Base-by-base conservation (phyloP, 2,888 invertebrate species). In the Coremacera marginata region DNA sequence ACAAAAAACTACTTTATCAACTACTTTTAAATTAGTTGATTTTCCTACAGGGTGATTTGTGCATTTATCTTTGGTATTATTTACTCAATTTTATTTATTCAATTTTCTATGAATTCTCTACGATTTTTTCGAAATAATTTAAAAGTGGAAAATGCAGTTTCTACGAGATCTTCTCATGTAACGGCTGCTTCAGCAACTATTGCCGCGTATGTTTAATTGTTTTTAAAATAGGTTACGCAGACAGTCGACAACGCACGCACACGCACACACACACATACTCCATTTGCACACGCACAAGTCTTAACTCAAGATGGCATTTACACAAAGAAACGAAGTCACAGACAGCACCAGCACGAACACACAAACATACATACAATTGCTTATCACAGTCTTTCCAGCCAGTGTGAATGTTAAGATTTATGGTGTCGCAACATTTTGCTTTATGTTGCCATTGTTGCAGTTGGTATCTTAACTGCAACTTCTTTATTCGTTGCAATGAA, bases 381-480 rank as follows among this genome's bases (percentile, higher is more conserved):
- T 74, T 74, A 74, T 74, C 74, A 74, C 52, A 55, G 67, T 19
- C 34, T 55, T 74, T 67, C 74, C 74, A 74, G 74, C 74, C 44
- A 44, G 44, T 74, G 74, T 52, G 74, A 52, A 67, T 74, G 19
- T 67, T 44, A 37, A 22, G 74, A 74, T 74, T 74, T 74, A 74
- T 74, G 31, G 51, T 65, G 52, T 74, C 55, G 67, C 74, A 74
- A 65, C 74, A 65, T 74, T 74, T 67, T 74, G 55, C 65, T 74
- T 74, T 74, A 74, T 74, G 55, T 55, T 65, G 67, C 37, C 55
- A 55, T 63, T 67, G 31, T 74, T 71, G 71, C 44, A 11, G 37
- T 25, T 57, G 55, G 19, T 31, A 34, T 67, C 51, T 22, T 49
- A 49, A 37, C 27, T 55, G 70, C 70, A 55, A 60, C 60, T 71